Evolutionary conservation across 2,888 invertebrate genomes (phyloP), one percentile per base, ranked within the genome.

Genomic region (Microctonus hyperodae): DNA sequence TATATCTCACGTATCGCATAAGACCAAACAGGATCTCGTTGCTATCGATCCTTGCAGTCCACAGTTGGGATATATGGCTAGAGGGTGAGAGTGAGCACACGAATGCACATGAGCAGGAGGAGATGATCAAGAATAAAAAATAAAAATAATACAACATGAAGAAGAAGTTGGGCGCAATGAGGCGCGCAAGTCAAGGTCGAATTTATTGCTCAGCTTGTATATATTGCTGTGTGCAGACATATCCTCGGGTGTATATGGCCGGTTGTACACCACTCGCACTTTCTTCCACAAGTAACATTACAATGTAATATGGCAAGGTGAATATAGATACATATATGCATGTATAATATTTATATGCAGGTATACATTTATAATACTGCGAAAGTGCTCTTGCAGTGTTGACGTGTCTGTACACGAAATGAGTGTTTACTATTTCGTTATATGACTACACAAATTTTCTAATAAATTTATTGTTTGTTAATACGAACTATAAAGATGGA

Each of bases 401-500:
- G 44, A 44, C 16, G 16, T 44, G 37, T 50, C 51, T 61, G 71
- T 75, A 73, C 70, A 70, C 72, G 73, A n/a, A n/a, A n/a, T n/a
- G n/a, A n/a, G n/a, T n/a, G n/a, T n/a, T n/a, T n/a, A n/a, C n/a
- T n/a, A n/a, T n/a, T n/a, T n/a, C n/a, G n/a, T n/a, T n/a, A n/a
- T n/a, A n/a, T n/a, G n/a, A n/a, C n/a, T n/a, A n/a, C n/a, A 72
- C 69, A 72, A 62, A 73, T 73, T 73, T 76, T 71, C 75, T 73
- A 76, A 75, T 79, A 79, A 79, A 80, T 79, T 78, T 72, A 75
- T 73, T 70, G n/a, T n/a, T n/a, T n/a, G n/a, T n/a, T n/a, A n/a
- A n/a, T n/a, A n/a, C n/a, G n/a, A n/a, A n/a, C n/a, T n/a, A n/a
- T n/a, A n/a, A n/a, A n/a, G n/a, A n/a, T n/a, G n/a, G n/a, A n/a